Evolutionary conservation across 2,797 vertebrate species (phyloP).

Genomic region (Esox lucius): DNA sequence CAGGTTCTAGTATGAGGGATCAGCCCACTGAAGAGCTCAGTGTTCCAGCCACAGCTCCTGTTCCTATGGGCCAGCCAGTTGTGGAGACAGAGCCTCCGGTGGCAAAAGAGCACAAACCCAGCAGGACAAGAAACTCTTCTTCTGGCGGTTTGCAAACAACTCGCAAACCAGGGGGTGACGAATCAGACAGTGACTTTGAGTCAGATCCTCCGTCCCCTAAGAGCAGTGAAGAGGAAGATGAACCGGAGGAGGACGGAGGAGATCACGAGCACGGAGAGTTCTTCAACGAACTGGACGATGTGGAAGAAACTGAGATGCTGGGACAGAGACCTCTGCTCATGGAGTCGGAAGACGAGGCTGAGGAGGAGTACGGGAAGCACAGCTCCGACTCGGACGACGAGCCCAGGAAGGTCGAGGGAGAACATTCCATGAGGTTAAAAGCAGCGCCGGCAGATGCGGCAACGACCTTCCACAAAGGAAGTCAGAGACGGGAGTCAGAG

Average conservation of each 20-base stretch:
- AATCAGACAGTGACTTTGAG: constrained; percentile 96
- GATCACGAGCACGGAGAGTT: constrained; percentile 87
- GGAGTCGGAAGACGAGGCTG: constrained; percentile 89
- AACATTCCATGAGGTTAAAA: constrained; percentile 37
- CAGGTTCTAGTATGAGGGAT: constrained; percentile 72
- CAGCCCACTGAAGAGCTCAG: constrained; percentile 55
- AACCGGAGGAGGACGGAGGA: constrained; percentile 87
- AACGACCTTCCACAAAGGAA: not conserved
- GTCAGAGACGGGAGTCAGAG: constrained; percentile 41
- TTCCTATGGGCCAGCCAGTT: rapidly evolving
- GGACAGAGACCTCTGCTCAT: constrained; percentile 90
- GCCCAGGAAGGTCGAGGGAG: constrained; percentile 60
- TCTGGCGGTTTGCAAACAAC: constrained; percentile 8
- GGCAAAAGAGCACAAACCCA: constrained; percentile 66
- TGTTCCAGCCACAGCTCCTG: not conserved
- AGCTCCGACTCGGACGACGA: constrained; percentile 87
- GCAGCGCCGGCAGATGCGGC: constrained; percentile 25
- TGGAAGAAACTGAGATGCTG: constrained; percentile 84
- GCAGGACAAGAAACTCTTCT: constrained; percentile 61
- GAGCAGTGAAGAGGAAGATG: constrained; percentile 92
- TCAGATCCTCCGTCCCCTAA: constrained; percentile 94
- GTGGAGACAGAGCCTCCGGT: constrained; percentile 4
- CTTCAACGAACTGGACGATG: constrained; percentile 86
- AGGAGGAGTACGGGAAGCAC: constrained; percentile 81
- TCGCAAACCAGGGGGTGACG: constrained; percentile 67